A percentile compares a stretch with the other conserved stretches of the same genome.
phyloP scores from a whole-genome alignment of 2,888 invertebrate genomes.

The Eudiplozoon nipponicum region DNA sequence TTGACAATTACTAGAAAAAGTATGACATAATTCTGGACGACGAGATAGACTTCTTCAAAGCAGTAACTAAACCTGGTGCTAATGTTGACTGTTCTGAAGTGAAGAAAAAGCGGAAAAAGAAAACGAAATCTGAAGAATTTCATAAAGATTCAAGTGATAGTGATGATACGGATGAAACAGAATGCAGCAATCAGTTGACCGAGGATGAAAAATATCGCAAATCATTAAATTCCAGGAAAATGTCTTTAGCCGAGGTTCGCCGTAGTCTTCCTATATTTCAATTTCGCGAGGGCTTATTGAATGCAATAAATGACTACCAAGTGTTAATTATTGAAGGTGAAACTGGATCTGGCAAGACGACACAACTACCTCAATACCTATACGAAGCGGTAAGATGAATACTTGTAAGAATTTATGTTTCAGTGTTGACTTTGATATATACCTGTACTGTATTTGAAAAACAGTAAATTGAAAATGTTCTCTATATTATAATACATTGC shows the following conservation, averaged over 20 bases:
- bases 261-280: conserved; percentile 67
- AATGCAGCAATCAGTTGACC: too few species aligned
- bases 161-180: too few species aligned
- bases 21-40: conserved; percentile 74
- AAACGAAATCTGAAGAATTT: too few species aligned
- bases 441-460: too few species aligned
- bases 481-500: too few species aligned
- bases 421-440: too few species aligned
- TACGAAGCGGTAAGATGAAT: conserved; percentile 29
- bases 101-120: background rate
- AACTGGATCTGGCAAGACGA: conserved; percentile 34
- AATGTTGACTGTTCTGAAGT: conserved; percentile 19
- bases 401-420: too few species aligned
- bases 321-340: conserved; percentile 74
- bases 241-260: conserved; percentile 56
- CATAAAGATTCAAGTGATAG: too few species aligned
- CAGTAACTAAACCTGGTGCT: conserved; percentile 30
- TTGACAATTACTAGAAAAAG: conserved; percentile 31
- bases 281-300: conserved; percentile 52
- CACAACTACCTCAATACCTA: conserved; percentile 33
- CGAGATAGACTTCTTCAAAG: conserved; percentile 78
- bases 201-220: conserved; percentile 33
- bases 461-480: too few species aligned
- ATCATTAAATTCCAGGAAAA: conserved; percentile 38
- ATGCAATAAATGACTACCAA: conserved; percentile 39